Conservation (phyloP, 2,888 invertebrate genomes). For the Yponomeuta plumbellus region DNA sequence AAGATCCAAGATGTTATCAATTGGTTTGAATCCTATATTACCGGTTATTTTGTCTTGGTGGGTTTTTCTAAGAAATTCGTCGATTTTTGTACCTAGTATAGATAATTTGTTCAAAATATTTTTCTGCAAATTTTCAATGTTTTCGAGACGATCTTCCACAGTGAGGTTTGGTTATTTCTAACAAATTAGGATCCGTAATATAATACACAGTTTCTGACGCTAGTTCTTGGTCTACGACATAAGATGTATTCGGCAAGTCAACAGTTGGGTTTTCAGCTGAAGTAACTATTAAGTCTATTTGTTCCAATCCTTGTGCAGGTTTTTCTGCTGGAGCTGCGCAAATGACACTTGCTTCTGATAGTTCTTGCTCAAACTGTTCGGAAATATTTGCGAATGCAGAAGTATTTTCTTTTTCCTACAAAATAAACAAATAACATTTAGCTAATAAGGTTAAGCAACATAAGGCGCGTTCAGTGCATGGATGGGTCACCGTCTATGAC, state of each 20-base stretch:
- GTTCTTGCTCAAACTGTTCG: conserved; percentile 9
- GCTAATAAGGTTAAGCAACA: no score
- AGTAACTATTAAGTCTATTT: conserved; percentile 2
- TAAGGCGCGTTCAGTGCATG: no score
- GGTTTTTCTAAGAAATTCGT: conserved; percentile 13
- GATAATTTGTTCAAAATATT: conserved; percentile 9
- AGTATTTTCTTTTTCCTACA: conserved; percentile 13
- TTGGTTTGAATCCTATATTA: conserved; percentile 13
- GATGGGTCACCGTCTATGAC: no score
- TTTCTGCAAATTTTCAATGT: background rate
- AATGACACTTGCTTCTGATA: conserved; percentile 3
- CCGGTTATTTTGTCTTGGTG: conserved; percentile 11
- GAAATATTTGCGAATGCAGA: conserved; percentile 10
- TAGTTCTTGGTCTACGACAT: background rate
- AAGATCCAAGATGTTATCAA: conserved; percentile 5
- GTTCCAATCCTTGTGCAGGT: conserved; percentile 11
- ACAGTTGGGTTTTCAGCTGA: no score
- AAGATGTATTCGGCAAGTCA: no score
- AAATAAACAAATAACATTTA: conserved; percentile 9
- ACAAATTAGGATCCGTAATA: conserved; percentile 1
- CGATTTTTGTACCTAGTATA: conserved; percentile 11
- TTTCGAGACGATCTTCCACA: conserved; percentile 4
- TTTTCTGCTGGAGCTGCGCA: conserved; percentile 13
- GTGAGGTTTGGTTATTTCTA: background rate
- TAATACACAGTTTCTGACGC: background rate